These are phyloP conservation scores for Callocephalon fimbriatum DNA, from an alignment of 2,113 vertebrate genomes.

Conservation along the genomic window DNA sequence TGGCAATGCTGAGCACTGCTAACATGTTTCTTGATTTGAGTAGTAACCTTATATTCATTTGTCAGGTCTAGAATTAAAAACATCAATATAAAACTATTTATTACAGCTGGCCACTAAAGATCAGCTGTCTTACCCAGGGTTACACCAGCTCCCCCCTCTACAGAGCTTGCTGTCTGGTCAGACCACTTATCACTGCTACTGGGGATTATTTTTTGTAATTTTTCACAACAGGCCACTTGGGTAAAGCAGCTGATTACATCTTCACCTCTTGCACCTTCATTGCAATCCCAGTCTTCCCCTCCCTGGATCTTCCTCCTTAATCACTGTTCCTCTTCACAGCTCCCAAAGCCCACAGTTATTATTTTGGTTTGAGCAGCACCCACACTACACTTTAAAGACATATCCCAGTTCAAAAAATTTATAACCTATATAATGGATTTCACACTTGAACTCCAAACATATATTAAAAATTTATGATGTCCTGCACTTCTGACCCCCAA, in stretches of 20 bases:
- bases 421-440: constrained; percentile 48
- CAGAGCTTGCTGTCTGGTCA: not conserved
- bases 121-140: not conserved
- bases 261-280: constrained; percentile 26
- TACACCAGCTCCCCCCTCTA: not conserved
- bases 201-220: constrained; percentile 47
- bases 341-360: not conserved
- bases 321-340: not conserved
- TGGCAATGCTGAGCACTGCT: not conserved
- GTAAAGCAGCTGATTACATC: constrained; percentile 51
- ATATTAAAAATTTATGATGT: constrained; percentile 34
- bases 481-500: constrained; percentile 30
- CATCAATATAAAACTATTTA: constrained; percentile 4
- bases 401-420: constrained; percentile 35
- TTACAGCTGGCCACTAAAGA: constrained; percentile 27
- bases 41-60: constrained; percentile 12
- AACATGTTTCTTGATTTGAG: not conserved
- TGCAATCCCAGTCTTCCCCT: not conserved
- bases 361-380: not conserved
- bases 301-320: constrained; percentile 14
- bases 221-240: constrained; percentile 43
- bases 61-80: constrained; percentile 29
- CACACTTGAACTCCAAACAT: constrained; percentile 60
- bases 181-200: constrained; percentile 19
- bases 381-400: not conserved